Base-by-base conservation (phyloP, 2,888 invertebrate genomes). In the Chymomyza fuscimana region DNA sequence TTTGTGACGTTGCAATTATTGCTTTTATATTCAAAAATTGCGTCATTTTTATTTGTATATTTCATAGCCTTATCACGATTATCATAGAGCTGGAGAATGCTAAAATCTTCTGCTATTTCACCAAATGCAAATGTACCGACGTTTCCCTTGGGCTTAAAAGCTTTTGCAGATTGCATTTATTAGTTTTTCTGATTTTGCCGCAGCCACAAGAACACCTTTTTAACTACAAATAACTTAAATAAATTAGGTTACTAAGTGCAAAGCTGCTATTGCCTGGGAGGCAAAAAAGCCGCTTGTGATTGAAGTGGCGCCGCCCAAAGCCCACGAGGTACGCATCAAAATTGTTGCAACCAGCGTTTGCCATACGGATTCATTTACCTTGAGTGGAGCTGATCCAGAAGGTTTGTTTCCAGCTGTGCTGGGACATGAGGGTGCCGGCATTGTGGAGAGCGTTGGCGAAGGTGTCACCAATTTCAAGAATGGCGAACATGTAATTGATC, bases 221-320 rank as follows among this genome's bases (percentile, higher is more conserved):
- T 60, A 25, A 63, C n/a, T 29, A 46, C n/a, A 7, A 16, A n/a
- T n/a, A 63, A n/a, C 22, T 29, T 66, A 32, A 5, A 32, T 36
- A 4, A 5, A 58, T 67, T 63, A 96, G 95, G 94, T 95, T 61
- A 99, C 99, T 80, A 95, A 94, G 87, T 99, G 99, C 92, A 94
- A 94, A 89, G 99, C 99, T 25, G 99, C 99, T 1, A 97, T 99
- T 19, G 99, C 99, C 5, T 99, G 99, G 99, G 96, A 95, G 85
- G 95, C 97, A 65, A 98, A 98, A 80, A 94, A 97, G 89, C 97
- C 98, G 7, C 93, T 99, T 32, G 94, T 94, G 1, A 94, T 99
- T 64, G 96, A 98, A 92, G 99, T 99, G 0, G 97, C 95, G 22
- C 97, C 99, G 9, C 99, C 99, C 0, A 96, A 96, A 91, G 95